phyloP scores from a whole-genome alignment of 2,888 invertebrate genomes.

The Sesamia inferens region DNA sequence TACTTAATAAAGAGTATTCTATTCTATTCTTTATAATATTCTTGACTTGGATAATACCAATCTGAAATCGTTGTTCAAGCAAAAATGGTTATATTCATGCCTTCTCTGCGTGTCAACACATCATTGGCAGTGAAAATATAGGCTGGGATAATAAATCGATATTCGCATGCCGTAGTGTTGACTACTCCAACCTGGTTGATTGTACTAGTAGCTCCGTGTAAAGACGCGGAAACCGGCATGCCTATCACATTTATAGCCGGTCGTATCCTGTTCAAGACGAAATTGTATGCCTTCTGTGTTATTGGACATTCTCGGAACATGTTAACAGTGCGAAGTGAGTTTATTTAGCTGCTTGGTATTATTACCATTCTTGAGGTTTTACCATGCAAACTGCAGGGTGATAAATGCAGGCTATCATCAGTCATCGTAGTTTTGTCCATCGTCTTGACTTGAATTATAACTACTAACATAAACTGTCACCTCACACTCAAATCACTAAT shows the following conservation, averaged over 20 bases:
- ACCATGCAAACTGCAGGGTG: background rate
- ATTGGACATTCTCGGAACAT: slow-evolving; percentile 38
- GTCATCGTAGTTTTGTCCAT: background rate
- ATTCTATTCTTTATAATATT: no score
- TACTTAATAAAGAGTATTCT: no score
- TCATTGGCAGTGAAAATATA: background rate
- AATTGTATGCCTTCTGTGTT: slow-evolving; percentile 40
- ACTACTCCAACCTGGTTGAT: slow-evolving; percentile 4
- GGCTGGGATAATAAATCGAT: background rate
- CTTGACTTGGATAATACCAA: no score
- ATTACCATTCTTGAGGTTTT: background rate
- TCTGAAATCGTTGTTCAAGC: background rate
- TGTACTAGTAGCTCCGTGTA: slow-evolving; percentile 8
- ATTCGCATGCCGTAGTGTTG: background rate
- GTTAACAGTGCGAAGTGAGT: background rate
- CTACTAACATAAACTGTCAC: background rate
- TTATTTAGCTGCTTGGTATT: background rate
- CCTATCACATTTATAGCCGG: slow-evolving; percentile 47
- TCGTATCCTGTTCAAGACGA: slow-evolving; percentile 47
- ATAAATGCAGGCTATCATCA: background rate
- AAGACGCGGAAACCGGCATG: slow-evolving; percentile 48
- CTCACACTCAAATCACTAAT: no score
- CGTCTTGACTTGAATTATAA: background rate
- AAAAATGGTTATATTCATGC: background rate
- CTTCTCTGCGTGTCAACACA: background rate